Evolutionary conservation across 1,140 invertebrate species (phyloP), one percentile per base, ranked within the genome.

Genomic region (Laupala kohalensis): DNA sequence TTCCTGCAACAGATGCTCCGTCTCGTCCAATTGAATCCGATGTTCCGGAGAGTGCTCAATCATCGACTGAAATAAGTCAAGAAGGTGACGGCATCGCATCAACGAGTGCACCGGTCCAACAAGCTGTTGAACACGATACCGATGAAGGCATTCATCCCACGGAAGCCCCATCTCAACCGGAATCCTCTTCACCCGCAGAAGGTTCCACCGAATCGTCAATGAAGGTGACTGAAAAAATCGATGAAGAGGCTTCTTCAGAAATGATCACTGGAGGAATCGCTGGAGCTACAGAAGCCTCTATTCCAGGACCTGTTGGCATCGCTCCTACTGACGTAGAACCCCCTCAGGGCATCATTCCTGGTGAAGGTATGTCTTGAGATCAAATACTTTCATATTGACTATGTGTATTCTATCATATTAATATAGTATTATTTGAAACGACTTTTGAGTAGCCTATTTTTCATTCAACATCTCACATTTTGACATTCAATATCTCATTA

Each of bases 201-300:
- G 67, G 23, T 9, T 24, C 26, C 19, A 67, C 64, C 23, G 37
- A 72, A 19, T 53, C 37, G 37, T 9, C 9, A 53, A 53, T 53
- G 19, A 53, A 53, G 19, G 37, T 53, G 9, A 53, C 37, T 53
- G 37, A 53, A 53, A 53, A 53, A 4, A 19, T 53, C 9, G 37
- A 53, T 53, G 37, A 53, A 13, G 9, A 73, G 24, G 12, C 73
- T 67, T 25, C 24, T 13, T 65, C 69, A 30, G 75, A 76, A 29
- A 68, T 65, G 37, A 67, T 71, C 53, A 69, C 27, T 72, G 74
- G 68, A 37, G 23, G n/a, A 64, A 72, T 23, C 15, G 70, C 37
- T 64, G 29, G 64, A 9, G 23, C 64, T 71, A 25, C 19, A 5
- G 24, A 26, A 30, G 24, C 29, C 28, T 6, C 71, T 23, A 13